Base-by-base conservation (phyloP, 2,113 vertebrate species). In the Leucoraja erinaceus region DNA sequence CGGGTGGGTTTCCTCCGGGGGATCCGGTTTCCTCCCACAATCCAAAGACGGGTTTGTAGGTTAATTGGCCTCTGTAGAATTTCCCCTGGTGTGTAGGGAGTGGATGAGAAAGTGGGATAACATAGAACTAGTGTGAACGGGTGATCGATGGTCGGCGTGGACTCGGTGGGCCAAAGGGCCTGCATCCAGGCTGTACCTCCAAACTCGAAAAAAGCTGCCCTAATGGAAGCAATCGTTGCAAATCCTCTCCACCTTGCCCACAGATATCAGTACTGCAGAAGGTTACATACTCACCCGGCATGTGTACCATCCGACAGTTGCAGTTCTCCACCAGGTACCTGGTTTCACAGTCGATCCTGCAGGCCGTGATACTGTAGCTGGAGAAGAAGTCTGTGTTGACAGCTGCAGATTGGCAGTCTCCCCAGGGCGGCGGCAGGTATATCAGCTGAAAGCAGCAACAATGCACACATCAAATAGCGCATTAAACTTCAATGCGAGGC, bases 301-400 rank as follows among this genome's bases (percentile, higher is more conserved):
- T 99, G 95, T 99, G 98, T 28, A 99, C 99, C 98, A 99, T 99
- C 93, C 96, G 98, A 96, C 99, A 99, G 96, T 99, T 99, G 96
- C 99, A 99, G 95, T 99, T 99, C 94, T 99, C 99, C 94, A 99
- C 98, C 0, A 99, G 98, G 95, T 99, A 99, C n/a, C 98, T 98
- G 0, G 98, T 99, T 95, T 99, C 99, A 77, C 99, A 99, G 96
- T 99, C 98, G 4, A 99, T 99, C 95, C 98, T 96, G 96, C 99
- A 99, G 94, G 98, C 98, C 0, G 98, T 99, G 86, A 99, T 97
- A 0, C 98, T 99, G 97, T 99, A 99, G 94, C 97, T 97, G 93
- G 97, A 96, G 95, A 99, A 99, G 94, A 99, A 99, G 83, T 98
- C 98, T 1, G 98, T 98, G 93, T 98, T 98, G 95, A 97, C 95